These are phyloP conservation scores for Gymnothorax javanicus DNA, from an alignment of 2,797 vertebrate genomes.

Conservation along the genomic window DNA sequence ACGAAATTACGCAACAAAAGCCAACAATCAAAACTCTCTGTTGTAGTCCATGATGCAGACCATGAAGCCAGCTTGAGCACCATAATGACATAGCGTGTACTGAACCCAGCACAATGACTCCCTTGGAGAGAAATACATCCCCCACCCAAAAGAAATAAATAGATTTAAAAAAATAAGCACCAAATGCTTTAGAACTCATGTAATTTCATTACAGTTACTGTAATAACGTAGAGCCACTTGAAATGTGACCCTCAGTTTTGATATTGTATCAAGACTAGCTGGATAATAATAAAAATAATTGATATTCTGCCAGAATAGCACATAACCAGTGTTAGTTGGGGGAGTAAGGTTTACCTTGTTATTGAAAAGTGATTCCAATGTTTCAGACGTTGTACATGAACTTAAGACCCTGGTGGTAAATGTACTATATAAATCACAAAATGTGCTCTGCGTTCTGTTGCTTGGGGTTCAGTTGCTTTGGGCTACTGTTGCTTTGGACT, in stretches of 20 bases:
- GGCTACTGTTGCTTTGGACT: no score
- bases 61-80: not conserved
- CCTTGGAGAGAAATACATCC: no score
- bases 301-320: not conserved
- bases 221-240: not conserved
- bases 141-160: no score
- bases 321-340: not conserved
- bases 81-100: not conserved
- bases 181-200: no score
- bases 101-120: not conserved
- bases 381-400: not conserved
- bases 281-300: not conserved
- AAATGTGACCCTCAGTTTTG: not conserved
- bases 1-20: conserved; percentile 57
- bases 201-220: not conserved
- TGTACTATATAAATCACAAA: no score
- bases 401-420: no score
- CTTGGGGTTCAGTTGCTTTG: no score
- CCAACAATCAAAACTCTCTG: not conserved
- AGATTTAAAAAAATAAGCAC: no score
- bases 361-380: not conserved
- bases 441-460: no score
- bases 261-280: not conserved
- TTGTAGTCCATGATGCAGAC: not conserved
- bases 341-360: not conserved